Evolutionary conservation across 2,113 vertebrate species (phyloP), one percentile per base, ranked within the genome.

Genomic region (Morone saxatilis): DNA sequence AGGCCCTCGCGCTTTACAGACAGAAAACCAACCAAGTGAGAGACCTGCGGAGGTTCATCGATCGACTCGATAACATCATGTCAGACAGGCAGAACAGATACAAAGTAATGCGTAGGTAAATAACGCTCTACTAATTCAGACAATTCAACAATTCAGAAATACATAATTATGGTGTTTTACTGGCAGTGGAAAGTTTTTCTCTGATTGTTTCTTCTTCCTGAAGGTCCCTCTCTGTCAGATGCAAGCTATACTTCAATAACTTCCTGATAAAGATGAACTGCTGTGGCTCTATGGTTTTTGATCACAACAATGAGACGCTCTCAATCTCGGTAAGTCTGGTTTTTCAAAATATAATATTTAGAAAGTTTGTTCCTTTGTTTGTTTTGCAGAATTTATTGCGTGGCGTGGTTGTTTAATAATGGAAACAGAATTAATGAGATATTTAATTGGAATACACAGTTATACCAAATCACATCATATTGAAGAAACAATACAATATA

Each of bases 1-100:
- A 97, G 86, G 96, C 97, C 72, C 96, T 95, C 81, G 91, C 96
- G 85, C 96, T 95, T 78, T 98, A 97, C 0, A 95, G 95, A 81
- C 95, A 95, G 90, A 95, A 97, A 87, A 96, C 95, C 88, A 94
- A 88, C 86, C 96, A 97, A 94, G 95, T 97, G 31, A 97, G 92
- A 78, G 96, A 96, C 84, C 94, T 98, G 88, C 97, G 94, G 92
- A 96, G 84, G 82, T 97, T 92, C 83, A 81, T 91, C 10, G 71
- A 90, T 70, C 83, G 65, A 2, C 80, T 98, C 68, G 96, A 97
- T 31, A 93, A 96, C 91, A 97, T 97, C 87, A 97, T 98, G 96
- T 92, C 90, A 1, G 95, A 97, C 83, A 94, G 97, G 85, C 96
- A 96, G 81, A 96, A 94, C 90, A 94, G 93, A 83, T 97, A 97